Conservation (phyloP, 1,140 invertebrate genomes). For the Drosophila asahinai region DNA sequence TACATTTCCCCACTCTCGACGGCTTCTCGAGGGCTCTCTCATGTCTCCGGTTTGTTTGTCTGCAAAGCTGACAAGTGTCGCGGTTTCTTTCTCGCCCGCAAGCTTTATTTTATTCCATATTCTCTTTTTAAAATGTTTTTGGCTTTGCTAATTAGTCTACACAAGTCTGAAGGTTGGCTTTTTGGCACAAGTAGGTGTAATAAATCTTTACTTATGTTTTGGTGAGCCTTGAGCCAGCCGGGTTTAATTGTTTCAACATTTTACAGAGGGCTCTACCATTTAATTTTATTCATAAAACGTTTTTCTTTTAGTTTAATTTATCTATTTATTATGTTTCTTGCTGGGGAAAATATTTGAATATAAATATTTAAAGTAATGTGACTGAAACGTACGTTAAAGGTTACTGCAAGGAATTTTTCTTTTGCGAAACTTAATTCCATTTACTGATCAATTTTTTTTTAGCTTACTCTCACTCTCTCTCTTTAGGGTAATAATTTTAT, state of each 20-base stretch:
- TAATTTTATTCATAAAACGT: background rate
- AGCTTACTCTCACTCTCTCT: too few species aligned
- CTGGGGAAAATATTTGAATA: too few species aligned
- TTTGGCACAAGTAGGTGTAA: slow-evolving; percentile 9
- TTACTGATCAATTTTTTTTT: background rate
- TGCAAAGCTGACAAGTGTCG: slow-evolving; percentile 45
- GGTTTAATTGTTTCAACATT: background rate
- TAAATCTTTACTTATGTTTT: slow-evolving; percentile 20
- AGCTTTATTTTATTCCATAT: background rate
- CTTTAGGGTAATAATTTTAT: background rate
- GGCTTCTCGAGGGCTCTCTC: slow-evolving; percentile 18
- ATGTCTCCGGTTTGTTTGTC: slow-evolving; percentile 30
- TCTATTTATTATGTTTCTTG: too few species aligned
- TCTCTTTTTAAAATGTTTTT: background rate
- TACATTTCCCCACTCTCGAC: too few species aligned
- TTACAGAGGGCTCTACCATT: background rate
- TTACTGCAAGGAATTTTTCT: background rate
- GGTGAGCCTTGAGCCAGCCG: too few species aligned
- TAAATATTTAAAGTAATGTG: too few species aligned
- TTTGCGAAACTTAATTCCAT: background rate
- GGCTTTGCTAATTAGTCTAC: slow-evolving; percentile 36
- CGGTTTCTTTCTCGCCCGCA: slow-evolving; percentile 31
- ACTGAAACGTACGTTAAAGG: too few species aligned
- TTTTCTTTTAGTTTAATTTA: too few species aligned
- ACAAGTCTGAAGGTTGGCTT: slow-evolving; percentile 5